Percentiles rank a stretch among this genome's conserved stretches.
phyloP scores from a whole-genome alignment of 2,113 vertebrate genomes.

The Otus sunia region DNA sequence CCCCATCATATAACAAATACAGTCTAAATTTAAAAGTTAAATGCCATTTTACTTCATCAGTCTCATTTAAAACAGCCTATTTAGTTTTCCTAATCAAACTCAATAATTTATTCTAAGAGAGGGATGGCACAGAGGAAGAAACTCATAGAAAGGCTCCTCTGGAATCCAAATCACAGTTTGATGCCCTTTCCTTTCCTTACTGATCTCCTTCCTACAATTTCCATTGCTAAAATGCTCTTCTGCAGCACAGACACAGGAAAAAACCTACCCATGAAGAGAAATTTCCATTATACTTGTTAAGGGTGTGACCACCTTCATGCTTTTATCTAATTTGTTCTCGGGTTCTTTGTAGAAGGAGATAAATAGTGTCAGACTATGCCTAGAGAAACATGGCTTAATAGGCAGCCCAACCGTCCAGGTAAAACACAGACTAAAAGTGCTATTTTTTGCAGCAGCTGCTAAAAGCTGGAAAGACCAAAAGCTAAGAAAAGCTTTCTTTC shows the following conservation, averaged over 20 bases:
- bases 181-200: not conserved
- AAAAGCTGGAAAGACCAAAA: not conserved
- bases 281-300: not conserved
- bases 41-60: not conserved
- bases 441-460: not conserved
- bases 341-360: not conserved
- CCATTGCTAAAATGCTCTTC: not conserved
- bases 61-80: not conserved
- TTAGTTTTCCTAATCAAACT: not conserved
- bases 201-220: not conserved
- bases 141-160: not conserved
- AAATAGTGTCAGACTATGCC: not conserved
- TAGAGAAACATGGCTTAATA: not conserved
- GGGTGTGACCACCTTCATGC: not conserved
- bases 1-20: not conserved
- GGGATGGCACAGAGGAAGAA: not conserved
- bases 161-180: not conserved
- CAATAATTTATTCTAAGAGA: not conserved
- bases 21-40: not conserved
- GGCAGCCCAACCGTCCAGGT: not conserved
- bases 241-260: not conserved
- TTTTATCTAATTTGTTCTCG: not conserved
- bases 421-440: not conserved
- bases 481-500: not conserved
- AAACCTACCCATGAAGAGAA: not conserved